Evolutionary conservation across 2,797 vertebrate genomes (phyloP), one percentile per base, ranked within the genome.

Genomic region (Carapus acus): DNA sequence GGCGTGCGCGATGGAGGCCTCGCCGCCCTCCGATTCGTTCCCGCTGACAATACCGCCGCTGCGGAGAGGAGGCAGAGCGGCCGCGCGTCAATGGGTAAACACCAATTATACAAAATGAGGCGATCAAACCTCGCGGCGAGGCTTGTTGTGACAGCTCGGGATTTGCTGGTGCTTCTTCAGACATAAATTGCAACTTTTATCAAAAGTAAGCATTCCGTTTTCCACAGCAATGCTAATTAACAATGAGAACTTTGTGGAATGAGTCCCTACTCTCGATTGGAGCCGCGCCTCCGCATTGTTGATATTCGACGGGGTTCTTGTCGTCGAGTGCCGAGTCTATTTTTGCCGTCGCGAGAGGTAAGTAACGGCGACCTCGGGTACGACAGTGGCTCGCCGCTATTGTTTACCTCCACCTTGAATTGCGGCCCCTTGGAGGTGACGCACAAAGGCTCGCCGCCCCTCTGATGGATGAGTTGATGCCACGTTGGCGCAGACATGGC

Each of bases 401-500:
- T n/a, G n/a, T n/a, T n/a, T n/a, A n/a, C n/a, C n/a, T 50, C 36
- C 16, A 58, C 56, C 37, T 59, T 17, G 44, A 57, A 21, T 39
- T 33, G 13, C 11, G 7, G 42, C 47, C 62, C 52, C 69, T 19
- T 58, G 40, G n/a, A 49, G 58, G 67, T 43, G 53, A 64, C 36
- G 65, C 24, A 74, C 67, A 80, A 82, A 82, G 62, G 71, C 78
- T 82, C 74, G 72, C 76, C 81, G 80, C 78, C 74, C 39, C 51
- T 79, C 59, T 62, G 71, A 74, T 51, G 41, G 49, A 3, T 15
- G 54, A 62, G 57, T 47, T 55, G 67, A 72, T 60, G 69, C 54
- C 68, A 64, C 76, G 68, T 67, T 71, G 53, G 67, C 58, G 24
- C 13, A 16, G 59, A 64, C 65, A 71, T 64, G 54, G 67, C 65